A percentile compares a stretch with the other conserved stretches of the same genome.
These are phyloP conservation scores for Hymenopus coronatus DNA, from an alignment of 2,888 invertebrate genomes.

Conservation along the genomic window DNA sequence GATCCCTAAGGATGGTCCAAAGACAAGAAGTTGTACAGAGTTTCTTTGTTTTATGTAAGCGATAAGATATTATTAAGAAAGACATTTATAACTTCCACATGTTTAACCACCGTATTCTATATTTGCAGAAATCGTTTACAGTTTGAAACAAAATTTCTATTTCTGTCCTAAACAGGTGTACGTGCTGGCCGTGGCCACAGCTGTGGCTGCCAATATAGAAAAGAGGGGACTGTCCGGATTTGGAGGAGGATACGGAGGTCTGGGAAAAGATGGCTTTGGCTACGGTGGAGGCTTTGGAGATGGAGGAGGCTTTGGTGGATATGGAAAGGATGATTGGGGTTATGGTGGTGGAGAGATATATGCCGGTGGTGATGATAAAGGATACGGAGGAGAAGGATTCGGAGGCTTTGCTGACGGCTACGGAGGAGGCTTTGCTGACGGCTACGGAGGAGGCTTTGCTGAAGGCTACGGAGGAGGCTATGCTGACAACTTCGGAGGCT, in stretches of 20 bases:
- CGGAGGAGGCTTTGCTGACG: too few species aligned
- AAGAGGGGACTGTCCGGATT: background rate
- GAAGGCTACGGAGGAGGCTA: background rate
- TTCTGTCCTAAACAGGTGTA: background rate
- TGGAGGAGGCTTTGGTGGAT: background rate
- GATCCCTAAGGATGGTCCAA: too few species aligned
- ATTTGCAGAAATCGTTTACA: too few species aligned
- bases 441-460: background rate
- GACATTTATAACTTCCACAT: too few species aligned
- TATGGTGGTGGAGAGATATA: background rate
- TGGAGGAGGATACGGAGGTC: too few species aligned
- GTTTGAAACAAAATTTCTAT: too few species aligned
- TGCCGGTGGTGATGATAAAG: too few species aligned
- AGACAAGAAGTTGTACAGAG: too few species aligned
- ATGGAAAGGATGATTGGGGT: background rate
- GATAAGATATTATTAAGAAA: too few species aligned
- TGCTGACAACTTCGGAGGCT: background rate
- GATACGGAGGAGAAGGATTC: too few species aligned
- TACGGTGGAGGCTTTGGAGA: background rate
- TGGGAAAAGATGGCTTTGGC: background rate
- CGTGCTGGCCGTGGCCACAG: background rate
- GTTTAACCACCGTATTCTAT: too few species aligned
- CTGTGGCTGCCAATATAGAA: background rate
- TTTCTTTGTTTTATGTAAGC: too few species aligned
- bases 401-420: background rate